A percentile compares a stretch with the other conserved stretches of the same genome.
Evolutionary conservation across 2,113 vertebrate genomes (phyloP).

Genomic region (Phylloscopus whistleri): DNA sequence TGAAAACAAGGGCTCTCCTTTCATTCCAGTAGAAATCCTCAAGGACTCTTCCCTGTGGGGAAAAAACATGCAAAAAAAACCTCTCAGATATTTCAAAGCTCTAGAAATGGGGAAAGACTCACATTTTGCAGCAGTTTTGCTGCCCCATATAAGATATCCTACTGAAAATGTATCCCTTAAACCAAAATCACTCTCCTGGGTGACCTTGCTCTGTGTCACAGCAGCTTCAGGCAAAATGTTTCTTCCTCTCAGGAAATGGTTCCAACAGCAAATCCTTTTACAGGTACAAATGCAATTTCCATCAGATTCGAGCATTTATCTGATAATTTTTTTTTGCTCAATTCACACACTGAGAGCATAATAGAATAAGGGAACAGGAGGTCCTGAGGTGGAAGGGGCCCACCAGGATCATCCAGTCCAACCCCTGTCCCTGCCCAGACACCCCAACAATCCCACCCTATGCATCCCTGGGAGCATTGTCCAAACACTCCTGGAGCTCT

Average conservation of each 20-base stretch:
- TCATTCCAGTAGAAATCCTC: background rate
- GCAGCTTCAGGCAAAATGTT: background rate
- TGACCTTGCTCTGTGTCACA: background rate
- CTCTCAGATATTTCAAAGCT: background rate
- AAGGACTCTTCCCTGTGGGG: background rate
- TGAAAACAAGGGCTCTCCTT: background rate
- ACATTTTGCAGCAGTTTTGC: background rate
- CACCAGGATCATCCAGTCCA: fast-evolving
- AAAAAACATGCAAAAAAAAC: background rate
- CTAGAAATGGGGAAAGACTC: background rate
- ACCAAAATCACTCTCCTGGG: background rate
- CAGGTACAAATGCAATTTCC: background rate
- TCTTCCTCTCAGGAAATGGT: background rate
- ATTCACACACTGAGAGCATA: background rate
- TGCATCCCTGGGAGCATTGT: fast-evolving
- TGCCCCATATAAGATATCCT: background rate
- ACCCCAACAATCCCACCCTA: background rate
- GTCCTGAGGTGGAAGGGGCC: background rate
- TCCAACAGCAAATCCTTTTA: background rate
- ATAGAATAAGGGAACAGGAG: background rate
- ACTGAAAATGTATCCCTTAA: background rate
- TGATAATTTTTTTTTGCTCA: background rate
- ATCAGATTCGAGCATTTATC: background rate
- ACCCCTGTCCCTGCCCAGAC: fast-evolving
- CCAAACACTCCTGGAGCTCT: background rate